Base-by-base conservation (phyloP, 2,888 invertebrate species). In the Drosophila neotestacea region DNA sequence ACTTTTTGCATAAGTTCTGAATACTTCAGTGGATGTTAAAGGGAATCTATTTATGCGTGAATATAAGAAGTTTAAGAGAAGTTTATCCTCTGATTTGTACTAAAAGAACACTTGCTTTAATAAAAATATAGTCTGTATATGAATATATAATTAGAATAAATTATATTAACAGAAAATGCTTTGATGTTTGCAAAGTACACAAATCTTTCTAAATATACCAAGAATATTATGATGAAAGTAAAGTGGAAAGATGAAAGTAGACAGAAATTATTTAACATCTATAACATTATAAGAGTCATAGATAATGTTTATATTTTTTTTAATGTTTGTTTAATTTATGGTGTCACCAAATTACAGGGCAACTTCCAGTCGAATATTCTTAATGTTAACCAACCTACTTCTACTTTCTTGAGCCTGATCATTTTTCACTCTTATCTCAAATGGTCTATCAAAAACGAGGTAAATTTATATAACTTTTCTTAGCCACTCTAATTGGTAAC, bases 401-500 rank as follows among this genome's bases (percentile, higher is more conserved):
- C 6, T 3, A 11, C 16, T 42, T 16, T 11, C 9, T 42, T 38
- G n/a, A 44, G 27, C 6, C n/a, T 13, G 4, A 46, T 56, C 10
- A 56, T 11, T 32, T 27, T 4, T 34, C 32, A 13, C 9, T 13
- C 10, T 41, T 44, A n/a, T 27, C 30, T 11, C 0, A 28, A 27
- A 10, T 46, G 34, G 11, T 28, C 13, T 30, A 44, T 13, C 39
- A 52, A 28, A 22, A 42, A 32, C 16, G 22, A 42, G 22, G 16
- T 42, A 22, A 55, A 42, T 56, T 56, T 27, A 27, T 44, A 6
- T n/a, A 36, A n/a, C 16, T 22, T 46, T 38, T 38, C 22, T 28
- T 38, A 36, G 28, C 58, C 13, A 27, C 5, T 52, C 10, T 28
- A 34, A 56, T 56, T 44, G 44, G 34, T 27, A 44, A 22, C 28